A percentile compares a stretch with the other conserved stretches of the same genome.
These are phyloP conservation scores for Sylvilagus bachmani DNA, from an alignment of 2,113 vertebrate species.

Conservation along the genomic window DNA sequence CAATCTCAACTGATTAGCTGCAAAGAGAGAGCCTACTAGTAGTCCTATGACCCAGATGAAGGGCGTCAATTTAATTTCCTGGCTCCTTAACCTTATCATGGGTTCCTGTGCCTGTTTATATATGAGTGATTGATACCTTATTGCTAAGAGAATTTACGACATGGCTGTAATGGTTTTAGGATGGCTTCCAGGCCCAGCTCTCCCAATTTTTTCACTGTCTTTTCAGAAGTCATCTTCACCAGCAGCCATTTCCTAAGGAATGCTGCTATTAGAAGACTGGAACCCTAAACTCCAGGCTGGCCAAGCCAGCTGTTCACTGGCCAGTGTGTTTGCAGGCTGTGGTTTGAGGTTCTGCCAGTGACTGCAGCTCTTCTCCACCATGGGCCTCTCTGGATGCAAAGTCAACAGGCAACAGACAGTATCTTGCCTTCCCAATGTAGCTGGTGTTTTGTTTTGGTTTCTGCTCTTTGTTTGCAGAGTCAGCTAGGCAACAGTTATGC, in stretches of 20 bases:
- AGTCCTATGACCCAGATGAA: conserved; percentile 20
- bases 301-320: neutral
- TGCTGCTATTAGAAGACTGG: conserved; percentile 58
- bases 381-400: conserved; percentile 36
- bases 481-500: conserved; percentile 57
- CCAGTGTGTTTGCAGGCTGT: conserved; percentile 48
- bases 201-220: neutral
- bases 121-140: conserved; percentile 32
- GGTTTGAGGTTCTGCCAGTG: conserved; percentile 29
- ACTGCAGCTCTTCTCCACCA: neutral
- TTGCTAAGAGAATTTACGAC: conserved; percentile 56
- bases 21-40: conserved; percentile 34
- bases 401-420: neutral
- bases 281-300: neutral
- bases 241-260: conserved; percentile 51
- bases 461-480: conserved; percentile 58
- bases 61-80: conserved; percentile 48
- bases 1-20: neutral
- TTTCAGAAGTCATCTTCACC: conserved; percentile 27
- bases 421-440: neutral
- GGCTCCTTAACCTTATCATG: neutral
- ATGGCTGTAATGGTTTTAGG: neutral
- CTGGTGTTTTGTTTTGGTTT: conserved; percentile 2
- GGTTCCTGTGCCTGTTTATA: conserved; percentile 56
- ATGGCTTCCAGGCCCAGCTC: conserved; percentile 5